Evolutionary conservation across 2,113 vertebrate genomes (phyloP), one percentile per base, ranked within the genome.

Genomic region (Aphelocoma coerulescens): DNA sequence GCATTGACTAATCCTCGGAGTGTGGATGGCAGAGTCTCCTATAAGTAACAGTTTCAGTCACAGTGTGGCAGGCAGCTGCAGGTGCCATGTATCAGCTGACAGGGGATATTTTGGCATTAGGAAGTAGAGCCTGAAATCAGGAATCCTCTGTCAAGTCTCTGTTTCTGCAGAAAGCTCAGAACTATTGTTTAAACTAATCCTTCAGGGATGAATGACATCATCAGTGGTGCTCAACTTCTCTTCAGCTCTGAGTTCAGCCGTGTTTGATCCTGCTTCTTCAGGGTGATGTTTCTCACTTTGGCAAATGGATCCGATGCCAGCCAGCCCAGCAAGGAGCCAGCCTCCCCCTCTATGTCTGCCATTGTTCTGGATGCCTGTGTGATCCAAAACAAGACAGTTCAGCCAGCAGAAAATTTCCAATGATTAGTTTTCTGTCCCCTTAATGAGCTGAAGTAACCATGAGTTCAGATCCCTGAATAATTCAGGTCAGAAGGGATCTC

Each of bases 291-390:
- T 58, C 61, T 72, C 22, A 11, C 66, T 51, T 62, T 66, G 52
- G 71, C 54, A 54, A 74, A 24, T 19, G 27, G 22, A 39, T 58
- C 39, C 0, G 0, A 8, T 81, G n/a, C n/a, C 69, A 77, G 15
- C 41, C 3, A 1, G 18, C 39, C 41, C 71, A 43, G 5, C 28
- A 26, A 61, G 35, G 57, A 76, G 43, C 51, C 18, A 10, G 11
- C 59, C 35, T 44, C 9, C n/a, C 59, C 15, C n/a, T 59, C 44
- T 2, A 0, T 20, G 41, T 30, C 51, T 21, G 9, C 52, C 48
- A 46, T 44, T 28, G 19, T 68, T 39, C 62, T 72, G n/a, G 16
- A 12, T 79, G 49, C 41, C 57, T 59, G 5, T 58, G 6, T 59
- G 44, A 72, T 62, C 49, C 77, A 68, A 72, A 84, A 18, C 58